phyloP scores from a whole-genome alignment of 1,140 invertebrate species.

The Bombus consobrinus region DNA sequence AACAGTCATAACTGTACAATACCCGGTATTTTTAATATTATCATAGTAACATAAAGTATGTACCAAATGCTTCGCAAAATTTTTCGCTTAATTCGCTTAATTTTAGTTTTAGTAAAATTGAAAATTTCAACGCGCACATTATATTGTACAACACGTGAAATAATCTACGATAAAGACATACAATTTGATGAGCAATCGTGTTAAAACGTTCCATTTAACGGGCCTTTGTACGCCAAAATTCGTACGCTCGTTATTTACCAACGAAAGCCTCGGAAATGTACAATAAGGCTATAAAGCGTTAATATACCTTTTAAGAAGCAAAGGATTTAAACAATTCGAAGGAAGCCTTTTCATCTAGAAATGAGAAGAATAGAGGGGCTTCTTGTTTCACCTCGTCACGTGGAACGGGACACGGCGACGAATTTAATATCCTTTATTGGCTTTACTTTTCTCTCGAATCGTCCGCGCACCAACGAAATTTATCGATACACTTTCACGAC shows the following conservation, averaged over 20 bases:
- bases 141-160: too few relatives aligned
- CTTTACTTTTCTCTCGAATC: slow-evolving; percentile 21
- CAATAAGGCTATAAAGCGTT: not conserved
- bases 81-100: too few relatives aligned
- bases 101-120: too few relatives aligned
- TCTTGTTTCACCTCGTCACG: not conserved
- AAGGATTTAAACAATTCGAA: not conserved
- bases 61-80: too few relatives aligned
- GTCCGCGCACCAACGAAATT: not conserved
- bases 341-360: not conserved
- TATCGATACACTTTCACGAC: slow-evolving; percentile 18
- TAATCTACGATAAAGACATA: too few relatives aligned
- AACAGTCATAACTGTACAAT: too few relatives aligned
- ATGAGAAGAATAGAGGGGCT: not conserved
- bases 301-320: not conserved
- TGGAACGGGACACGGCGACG: not conserved
- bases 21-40: too few relatives aligned
- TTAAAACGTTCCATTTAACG: too few relatives aligned
- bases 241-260: not conserved
- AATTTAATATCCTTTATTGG: slow-evolving; percentile 34
- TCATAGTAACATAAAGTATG: too few relatives aligned
- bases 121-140: too few relatives aligned
- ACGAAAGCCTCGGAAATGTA: not conserved
- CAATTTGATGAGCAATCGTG: too few relatives aligned
- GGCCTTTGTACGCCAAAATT: not conserved